Evolutionary conservation across 2,113 vertebrate genomes (phyloP).

Genomic region (Progne subis): DNA sequence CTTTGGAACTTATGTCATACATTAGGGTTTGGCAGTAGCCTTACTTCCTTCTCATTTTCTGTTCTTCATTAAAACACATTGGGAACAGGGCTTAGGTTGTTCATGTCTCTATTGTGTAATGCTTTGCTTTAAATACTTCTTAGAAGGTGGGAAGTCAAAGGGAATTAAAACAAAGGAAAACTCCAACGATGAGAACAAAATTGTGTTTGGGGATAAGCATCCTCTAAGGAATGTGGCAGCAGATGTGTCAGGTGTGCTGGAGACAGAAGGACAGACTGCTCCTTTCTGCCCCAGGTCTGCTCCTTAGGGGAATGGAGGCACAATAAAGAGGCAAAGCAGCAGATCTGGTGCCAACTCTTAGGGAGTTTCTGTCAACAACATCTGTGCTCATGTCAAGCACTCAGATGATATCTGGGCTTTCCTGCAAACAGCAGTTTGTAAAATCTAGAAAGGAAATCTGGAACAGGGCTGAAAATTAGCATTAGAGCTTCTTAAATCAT

Average conservation of each 20-base stretch:
- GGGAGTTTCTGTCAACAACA: conserved; percentile 39
- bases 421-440: neutral
- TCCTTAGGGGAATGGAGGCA: neutral
- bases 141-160: conserved; percentile 24
- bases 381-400: conserved; percentile 24
- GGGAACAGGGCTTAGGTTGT: conserved; percentile 38
- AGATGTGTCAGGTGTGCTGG: neutral
- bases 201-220: neutral
- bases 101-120: neutral
- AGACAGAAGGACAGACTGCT: neutral
- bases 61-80: conserved; percentile 69
- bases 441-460: conserved; percentile 43
- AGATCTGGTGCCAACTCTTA: conserved; percentile 11
- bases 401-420: neutral
- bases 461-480: conserved; percentile 22
- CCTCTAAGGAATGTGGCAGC: neutral
- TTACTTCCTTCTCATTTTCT: conserved; percentile 57
- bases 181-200: neutral
- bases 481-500: neutral
- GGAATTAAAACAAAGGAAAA: neutral
- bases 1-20: conserved; percentile 12
- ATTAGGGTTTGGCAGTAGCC: conserved; percentile 50
- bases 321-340: neutral
- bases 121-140: conserved; percentile 30
- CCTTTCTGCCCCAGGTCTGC: neutral